A percentile compares a stretch with the other conserved stretches of the same genome.
These are phyloP conservation scores for Caenorhabditis becei DNA, from an alignment of 2,888 invertebrate genomes.

Conservation along the genomic window DNA sequence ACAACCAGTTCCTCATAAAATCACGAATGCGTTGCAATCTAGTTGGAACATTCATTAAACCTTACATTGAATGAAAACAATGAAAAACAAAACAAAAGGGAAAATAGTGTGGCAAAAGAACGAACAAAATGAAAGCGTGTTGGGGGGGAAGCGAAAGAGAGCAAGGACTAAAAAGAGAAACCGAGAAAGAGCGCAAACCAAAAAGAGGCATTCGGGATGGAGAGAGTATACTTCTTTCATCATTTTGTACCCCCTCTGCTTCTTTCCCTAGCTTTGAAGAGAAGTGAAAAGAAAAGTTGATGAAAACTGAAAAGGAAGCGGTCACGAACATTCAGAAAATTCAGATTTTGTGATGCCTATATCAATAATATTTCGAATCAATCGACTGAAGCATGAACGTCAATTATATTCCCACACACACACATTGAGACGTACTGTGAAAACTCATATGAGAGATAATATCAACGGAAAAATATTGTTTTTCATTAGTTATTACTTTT, in stretches of 20 bases:
- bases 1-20: too few relatives aligned
- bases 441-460: too few relatives aligned
- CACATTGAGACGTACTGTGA: too few relatives aligned
- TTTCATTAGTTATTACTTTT: too few relatives aligned
- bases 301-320: too few relatives aligned
- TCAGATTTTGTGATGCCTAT: too few relatives aligned
- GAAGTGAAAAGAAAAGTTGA: neutral
- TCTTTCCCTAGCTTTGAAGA: neutral
- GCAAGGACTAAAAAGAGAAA: constrained; percentile 4
- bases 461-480: too few relatives aligned
- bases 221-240: constrained; percentile 1
- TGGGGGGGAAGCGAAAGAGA: neutral
- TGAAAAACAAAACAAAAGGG: constrained; percentile 3
- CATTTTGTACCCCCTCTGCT: neutral
- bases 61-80: neutral
- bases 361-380: too few relatives aligned
- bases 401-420: too few relatives aligned
- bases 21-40: neutral
- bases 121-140: constrained; percentile 7
- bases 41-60: too few relatives aligned
- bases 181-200: constrained; percentile 29
- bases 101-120: neutral
- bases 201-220: constrained; percentile 23
- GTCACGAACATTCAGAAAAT: too few relatives aligned
- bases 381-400: too few relatives aligned